Conservation (phyloP, 2,113 vertebrate species). For the Picathartes gymnocephalus region DNA sequence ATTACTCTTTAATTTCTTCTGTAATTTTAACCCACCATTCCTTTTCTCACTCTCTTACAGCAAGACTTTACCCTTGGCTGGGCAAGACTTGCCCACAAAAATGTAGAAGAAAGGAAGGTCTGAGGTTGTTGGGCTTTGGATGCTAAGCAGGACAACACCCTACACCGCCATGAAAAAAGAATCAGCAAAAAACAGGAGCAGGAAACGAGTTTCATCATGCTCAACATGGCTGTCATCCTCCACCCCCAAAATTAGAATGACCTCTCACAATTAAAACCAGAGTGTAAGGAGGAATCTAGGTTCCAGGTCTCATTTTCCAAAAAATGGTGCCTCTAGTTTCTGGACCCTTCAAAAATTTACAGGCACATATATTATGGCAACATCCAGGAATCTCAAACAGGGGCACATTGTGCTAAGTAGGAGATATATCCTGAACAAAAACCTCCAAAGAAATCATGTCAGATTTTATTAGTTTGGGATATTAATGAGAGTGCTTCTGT, state of each 20-base stretch:
- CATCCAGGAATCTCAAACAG: neutral
- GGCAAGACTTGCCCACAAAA: neutral
- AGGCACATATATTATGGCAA: neutral
- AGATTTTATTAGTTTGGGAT: neutral
- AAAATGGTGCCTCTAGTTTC: neutral
- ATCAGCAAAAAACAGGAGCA: neutral
- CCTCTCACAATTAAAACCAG: neutral
- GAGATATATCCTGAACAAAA: neutral
- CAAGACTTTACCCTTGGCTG: neutral
- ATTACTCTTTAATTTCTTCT: neutral
- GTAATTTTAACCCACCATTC: neutral
- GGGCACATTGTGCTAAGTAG: neutral
- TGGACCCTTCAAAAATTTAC: neutral
- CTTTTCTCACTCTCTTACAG: neutral
- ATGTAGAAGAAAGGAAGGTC: neutral
- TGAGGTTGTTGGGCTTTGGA: neutral
- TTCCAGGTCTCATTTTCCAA: neutral
- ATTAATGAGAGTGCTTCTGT: neutral
- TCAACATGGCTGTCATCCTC: neutral
- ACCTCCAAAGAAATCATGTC: neutral
- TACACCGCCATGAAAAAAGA: neutral
- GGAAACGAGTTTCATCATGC: neutral
- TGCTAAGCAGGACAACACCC: neutral
- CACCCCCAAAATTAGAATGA: neutral
- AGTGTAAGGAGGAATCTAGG: neutral